Evolutionary conservation across 1,140 invertebrate species (phyloP), one percentile per base, ranked within the genome.

Genomic region (Cherax quadricarinatus): DNA sequence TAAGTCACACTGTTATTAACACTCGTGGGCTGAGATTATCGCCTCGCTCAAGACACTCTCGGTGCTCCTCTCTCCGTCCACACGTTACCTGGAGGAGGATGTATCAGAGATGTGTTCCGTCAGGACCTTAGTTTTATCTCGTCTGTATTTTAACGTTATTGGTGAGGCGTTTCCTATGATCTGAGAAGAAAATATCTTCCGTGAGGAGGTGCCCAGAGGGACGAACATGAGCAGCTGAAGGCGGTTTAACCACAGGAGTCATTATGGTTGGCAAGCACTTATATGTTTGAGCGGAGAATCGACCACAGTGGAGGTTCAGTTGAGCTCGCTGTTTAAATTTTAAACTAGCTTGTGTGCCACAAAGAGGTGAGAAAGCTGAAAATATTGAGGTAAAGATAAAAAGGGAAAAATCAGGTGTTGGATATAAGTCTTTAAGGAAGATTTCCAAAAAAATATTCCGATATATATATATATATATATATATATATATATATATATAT

Each of bases 81-180:
- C 70, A 75, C 70, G 70, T 12, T 70, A 7, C 6, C 70, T 75
- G 30, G 5, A 49, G 53, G 24, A 70, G 53, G 53, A 70, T 66
- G 49, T 85, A 85, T 85, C 30, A 30, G 60, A 10, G 30, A 70
- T 85, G 57, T 48, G 83, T 48, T 62, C 83, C n/a, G 60, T 85
- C 30, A 21, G 14, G 62, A 16, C 57, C 83, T 70, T 30, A 48
- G 24, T 85, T 85, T 62, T 84, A 84, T 66, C 82, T 66, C 57
- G 21, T 41, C 49, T 84, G 24, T 85, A 66, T 85, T 70, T 70
- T 66, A 70, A 57, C 83, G 70, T 85, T 85, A 85, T 48, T 85
- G 83, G 83, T 21, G 60, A 85, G 83, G 60, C 18, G 48, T 41
- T 85, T 85, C 83, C 62, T 18, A 48, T 85, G 83, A 66, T 85